A percentile compares a stretch with the other conserved stretches of the same genome.
Evolutionary conservation across 2,113 vertebrate genomes (phyloP).

Genomic region (Mystacornis crossleyi): DNA sequence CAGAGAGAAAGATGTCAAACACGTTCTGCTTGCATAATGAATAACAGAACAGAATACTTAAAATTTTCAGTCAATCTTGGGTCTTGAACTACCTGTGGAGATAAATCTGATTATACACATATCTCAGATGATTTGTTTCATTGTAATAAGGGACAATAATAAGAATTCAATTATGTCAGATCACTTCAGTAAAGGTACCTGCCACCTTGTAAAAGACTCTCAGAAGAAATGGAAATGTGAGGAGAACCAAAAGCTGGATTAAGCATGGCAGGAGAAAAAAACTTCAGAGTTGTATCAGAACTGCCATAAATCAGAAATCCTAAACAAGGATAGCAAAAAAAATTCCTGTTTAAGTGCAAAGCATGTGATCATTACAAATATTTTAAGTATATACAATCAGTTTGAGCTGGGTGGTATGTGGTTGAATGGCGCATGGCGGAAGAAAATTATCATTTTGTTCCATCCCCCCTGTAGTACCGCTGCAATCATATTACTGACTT

Average conservation of each 20-base stretch:
- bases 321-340: background rate
- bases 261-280: background rate
- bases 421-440: background rate
- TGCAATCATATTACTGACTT: background rate
- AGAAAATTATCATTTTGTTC: background rate
- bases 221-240: background rate
- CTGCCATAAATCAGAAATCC: background rate
- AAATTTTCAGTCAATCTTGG: background rate
- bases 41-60: background rate
- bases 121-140: background rate
- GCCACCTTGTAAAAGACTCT: background rate
- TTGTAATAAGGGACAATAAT: background rate
- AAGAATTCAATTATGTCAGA: background rate
- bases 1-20: background rate
- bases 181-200: background rate
- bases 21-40: background rate
- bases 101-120: background rate
- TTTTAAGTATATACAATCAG: background rate
- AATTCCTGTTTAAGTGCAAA: background rate
- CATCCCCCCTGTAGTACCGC: background rate
- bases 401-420: background rate
- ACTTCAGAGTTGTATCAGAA: background rate
- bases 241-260: background rate
- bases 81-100: background rate
- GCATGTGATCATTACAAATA: background rate